A percentile compares a stretch with the other conserved stretches of the same genome.
Conservation (phyloP, 1,140 invertebrate genomes). For the Neoseiulus cucumeris region DNA sequence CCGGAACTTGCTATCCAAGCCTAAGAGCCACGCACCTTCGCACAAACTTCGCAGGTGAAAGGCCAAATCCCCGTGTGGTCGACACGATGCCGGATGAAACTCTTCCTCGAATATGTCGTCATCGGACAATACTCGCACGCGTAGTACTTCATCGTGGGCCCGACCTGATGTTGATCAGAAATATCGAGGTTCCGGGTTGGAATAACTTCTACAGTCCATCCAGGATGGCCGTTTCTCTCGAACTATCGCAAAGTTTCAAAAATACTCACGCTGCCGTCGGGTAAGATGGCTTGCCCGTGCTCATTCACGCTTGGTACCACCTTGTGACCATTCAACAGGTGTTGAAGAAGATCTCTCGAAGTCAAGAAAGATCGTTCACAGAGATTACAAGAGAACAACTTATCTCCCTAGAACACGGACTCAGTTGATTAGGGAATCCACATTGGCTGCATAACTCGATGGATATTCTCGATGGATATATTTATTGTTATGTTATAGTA, state of each 20-base stretch:
- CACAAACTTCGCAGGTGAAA: background rate
- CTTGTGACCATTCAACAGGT: background rate
- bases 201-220: too few relatives aligned
- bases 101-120: background rate
- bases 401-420: too few relatives aligned
- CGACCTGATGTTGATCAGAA: background rate
- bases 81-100: background rate
- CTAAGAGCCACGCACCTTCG: background rate
- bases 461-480: too few relatives aligned
- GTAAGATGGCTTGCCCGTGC: background rate
- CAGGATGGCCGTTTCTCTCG: too few relatives aligned
- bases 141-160: constrained; percentile 8
- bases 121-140: background rate
- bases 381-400: background rate
- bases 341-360: background rate
- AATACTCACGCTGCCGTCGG: background rate
- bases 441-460: too few relatives aligned
- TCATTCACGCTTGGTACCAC: background rate
- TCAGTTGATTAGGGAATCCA: too few relatives aligned
- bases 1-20: background rate
- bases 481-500: too few relatives aligned
- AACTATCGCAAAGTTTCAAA: too few relatives aligned
- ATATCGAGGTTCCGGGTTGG: too few relatives aligned
- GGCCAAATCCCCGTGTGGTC: background rate
- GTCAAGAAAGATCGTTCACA: background rate